Conservation (phyloP, 2,797 vertebrate species). For the Natrix natrix region DNA sequence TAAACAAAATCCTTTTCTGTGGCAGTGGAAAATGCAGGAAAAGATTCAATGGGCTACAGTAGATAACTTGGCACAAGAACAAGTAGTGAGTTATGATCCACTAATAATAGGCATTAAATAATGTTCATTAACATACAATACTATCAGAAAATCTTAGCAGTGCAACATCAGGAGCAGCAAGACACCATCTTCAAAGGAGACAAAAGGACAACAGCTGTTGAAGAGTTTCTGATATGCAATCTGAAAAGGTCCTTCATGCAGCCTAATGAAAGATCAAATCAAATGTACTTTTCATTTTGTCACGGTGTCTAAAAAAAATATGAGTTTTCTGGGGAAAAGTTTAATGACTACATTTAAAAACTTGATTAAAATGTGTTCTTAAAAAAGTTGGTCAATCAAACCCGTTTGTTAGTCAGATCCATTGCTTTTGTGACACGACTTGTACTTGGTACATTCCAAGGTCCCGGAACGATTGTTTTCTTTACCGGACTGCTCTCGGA, state of each 20-base stretch:
- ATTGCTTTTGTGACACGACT: slow-evolving; percentile 71
- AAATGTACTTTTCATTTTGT: slow-evolving; percentile 31
- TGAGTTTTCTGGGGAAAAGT: slow-evolving; percentile 31
- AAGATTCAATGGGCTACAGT: slow-evolving; percentile 45
- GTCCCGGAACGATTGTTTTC: slow-evolving; percentile 86
- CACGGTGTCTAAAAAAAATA: slow-evolving; percentile 38
- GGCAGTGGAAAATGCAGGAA: slow-evolving; percentile 30
- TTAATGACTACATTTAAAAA: slow-evolving; percentile 29
- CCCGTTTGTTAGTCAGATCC: slow-evolving; percentile 52
- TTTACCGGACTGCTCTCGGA: slow-evolving; percentile 73
- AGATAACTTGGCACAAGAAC: slow-evolving; percentile 67
- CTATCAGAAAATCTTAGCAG: slow-evolving; percentile 52
- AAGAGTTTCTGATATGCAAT: slow-evolving; percentile 47
- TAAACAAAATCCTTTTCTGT: slow-evolving; percentile 43
- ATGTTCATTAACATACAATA: slow-evolving; percentile 53
- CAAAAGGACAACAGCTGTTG: slow-evolving; percentile 42
- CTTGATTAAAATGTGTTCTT: slow-evolving; percentile 25
- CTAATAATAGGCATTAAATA: slow-evolving; percentile 53
- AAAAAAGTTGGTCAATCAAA: slow-evolving; percentile 49
- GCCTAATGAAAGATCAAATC: slow-evolving; percentile 48
- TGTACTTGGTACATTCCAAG: slow-evolving; percentile 90
- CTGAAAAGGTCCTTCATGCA: slow-evolving; percentile 67
- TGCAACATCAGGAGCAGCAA: slow-evolving; percentile 47
- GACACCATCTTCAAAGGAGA: slow-evolving; percentile 40
- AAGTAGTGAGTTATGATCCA: slow-evolving; percentile 54